These are phyloP conservation scores for Lasioglossum albipes DNA, from an alignment of 1,140 invertebrate genomes.

Conservation along the genomic window DNA sequence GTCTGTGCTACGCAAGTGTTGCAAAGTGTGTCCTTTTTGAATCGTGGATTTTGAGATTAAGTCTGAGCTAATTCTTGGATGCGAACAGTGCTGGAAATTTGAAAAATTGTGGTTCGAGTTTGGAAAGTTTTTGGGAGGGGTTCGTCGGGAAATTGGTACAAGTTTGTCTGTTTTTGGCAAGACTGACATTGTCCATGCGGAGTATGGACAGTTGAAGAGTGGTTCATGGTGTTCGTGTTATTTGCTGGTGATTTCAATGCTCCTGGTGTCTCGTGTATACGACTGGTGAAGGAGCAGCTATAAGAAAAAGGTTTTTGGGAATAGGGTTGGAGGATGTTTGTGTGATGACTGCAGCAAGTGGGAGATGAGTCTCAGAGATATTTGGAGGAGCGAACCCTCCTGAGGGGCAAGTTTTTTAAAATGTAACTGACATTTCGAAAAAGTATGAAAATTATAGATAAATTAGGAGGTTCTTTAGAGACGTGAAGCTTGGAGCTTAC, in stretches of 20 bases:
- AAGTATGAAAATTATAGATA: not conserved
- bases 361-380: not conserved
- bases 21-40: too few relatives aligned
- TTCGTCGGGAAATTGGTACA: too few relatives aligned
- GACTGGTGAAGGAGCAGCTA: not conserved
- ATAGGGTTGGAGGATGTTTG: too few relatives aligned
- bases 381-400: not conserved
- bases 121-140: too few relatives aligned
- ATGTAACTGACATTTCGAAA: not conserved
- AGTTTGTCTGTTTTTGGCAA: not conserved
- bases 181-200: not conserved
- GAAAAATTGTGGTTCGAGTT: too few relatives aligned
- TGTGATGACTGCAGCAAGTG: not conserved
- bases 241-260: not conserved
- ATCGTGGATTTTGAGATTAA: too few relatives aligned
- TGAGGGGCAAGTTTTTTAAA: not conserved
- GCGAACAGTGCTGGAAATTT: too few relatives aligned
- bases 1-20: too few relatives aligned
- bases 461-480: not conserved
- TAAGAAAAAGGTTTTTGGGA: not conserved
- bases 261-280: not conserved
- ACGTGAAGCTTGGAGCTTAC: not conserved
- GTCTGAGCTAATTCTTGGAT: too few relatives aligned
- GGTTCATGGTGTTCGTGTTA: not conserved
- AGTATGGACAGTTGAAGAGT: not conserved